phyloP scores from a whole-genome alignment of 2,888 invertebrate genomes.

The Sinohyriopsis cumingii region DNA sequence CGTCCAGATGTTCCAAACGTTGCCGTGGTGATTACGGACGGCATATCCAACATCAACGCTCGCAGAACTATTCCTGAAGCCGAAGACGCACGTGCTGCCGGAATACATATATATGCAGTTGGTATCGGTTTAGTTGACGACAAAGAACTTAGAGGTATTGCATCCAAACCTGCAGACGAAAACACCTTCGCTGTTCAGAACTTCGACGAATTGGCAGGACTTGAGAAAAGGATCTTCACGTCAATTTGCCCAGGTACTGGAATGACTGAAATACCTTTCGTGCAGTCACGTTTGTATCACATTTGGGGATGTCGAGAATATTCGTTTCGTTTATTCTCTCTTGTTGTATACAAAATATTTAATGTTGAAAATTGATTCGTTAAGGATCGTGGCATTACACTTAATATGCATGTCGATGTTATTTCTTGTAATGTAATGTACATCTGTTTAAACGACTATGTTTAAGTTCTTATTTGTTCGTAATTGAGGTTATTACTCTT shows the following conservation, averaged over 20 bases:
- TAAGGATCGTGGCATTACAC: too few species aligned
- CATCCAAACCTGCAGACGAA: constrained; percentile 44
- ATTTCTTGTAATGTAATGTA: too few species aligned
- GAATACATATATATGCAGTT: constrained; percentile 45
- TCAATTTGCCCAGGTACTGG: constrained; percentile 24
- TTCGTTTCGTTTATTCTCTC: too few species aligned
- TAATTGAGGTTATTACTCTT: too few species aligned
- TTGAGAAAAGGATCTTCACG: constrained; percentile 27
- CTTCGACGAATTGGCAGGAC: constrained; percentile 32
- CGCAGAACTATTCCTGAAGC: constrained; percentile 50
- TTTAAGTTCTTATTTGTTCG: too few species aligned
- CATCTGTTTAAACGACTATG: too few species aligned
- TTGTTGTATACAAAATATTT: too few species aligned
- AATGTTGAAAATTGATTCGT: too few species aligned
- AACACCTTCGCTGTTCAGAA: constrained; percentile 45
- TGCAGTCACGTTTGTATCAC: too few species aligned
- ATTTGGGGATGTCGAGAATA: too few species aligned
- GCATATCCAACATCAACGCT: constrained; percentile 55
- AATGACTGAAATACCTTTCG: not conserved
- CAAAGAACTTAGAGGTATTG: constrained; percentile 51
- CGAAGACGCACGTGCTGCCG: constrained; percentile 24
- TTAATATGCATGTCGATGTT: too few species aligned
- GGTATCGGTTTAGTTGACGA: constrained; percentile 48
- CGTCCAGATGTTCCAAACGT: constrained; percentile 39
- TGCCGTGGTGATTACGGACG: constrained; percentile 58